Evolutionary conservation across 2,113 vertebrate genomes (phyloP).

Genomic region (Dinomys branickii): DNA sequence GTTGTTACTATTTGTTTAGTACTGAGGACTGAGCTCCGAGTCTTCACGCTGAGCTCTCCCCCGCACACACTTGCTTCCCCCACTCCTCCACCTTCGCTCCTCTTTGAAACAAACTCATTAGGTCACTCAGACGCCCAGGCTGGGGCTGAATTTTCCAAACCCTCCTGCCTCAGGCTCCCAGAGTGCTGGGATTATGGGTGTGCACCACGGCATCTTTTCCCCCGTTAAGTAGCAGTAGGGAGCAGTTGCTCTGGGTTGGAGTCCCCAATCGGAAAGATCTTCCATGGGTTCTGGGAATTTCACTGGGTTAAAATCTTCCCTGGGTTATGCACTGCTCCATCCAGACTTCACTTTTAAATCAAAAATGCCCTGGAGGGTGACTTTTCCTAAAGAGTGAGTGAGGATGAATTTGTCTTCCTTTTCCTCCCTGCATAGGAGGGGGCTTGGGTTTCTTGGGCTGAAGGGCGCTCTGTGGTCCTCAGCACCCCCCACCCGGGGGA

Average conservation of each 20-base stretch:
- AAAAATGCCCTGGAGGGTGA: neutral
- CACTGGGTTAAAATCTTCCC: neutral
- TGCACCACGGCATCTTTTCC: neutral
- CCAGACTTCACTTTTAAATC: neutral
- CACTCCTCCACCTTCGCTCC: neutral
- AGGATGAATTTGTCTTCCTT: neutral
- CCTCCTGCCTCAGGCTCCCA: neutral
- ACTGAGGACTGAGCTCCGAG: neutral
- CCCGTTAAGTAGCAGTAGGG: neutral
- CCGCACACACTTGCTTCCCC: neutral
- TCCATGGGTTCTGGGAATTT: neutral
- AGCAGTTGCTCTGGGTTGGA: neutral
- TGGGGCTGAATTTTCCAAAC: neutral
- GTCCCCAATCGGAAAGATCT: neutral
- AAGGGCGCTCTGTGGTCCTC: neutral
- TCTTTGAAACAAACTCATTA: neutral
- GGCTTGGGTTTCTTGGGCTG: accelerated
- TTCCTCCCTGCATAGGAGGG: neutral
- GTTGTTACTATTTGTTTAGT: neutral
- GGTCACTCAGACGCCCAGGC: neutral
- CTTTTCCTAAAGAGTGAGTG: neutral
- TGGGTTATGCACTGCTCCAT: too few species aligned
- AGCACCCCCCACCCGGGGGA: too few species aligned
- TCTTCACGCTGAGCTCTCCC: neutral
- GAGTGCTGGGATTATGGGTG: neutral